Conservation (phyloP, 2,113 vertebrate species). For the Lethenteron camtschaticum region DNA sequence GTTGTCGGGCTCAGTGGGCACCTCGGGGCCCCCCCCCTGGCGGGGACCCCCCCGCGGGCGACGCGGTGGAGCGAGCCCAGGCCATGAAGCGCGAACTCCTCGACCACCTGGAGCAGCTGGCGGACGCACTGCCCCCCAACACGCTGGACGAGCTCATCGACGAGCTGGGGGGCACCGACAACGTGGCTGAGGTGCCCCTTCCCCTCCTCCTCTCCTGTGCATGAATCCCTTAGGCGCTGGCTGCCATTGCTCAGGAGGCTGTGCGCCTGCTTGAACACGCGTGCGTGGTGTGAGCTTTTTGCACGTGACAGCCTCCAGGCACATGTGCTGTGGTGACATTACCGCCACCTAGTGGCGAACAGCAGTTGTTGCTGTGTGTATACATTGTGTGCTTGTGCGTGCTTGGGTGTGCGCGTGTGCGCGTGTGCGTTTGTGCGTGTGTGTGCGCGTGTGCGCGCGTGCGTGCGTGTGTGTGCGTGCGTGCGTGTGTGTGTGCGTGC, state of each 20-base stretch:
- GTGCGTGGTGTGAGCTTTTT: neutral
- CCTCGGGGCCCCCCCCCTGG: no score
- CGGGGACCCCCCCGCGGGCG: no score
- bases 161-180: conserved; percentile 82
- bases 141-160: conserved; percentile 91
- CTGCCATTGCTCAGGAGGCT: conserved; percentile 5
- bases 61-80: conserved; percentile 68
- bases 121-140: conserved; percentile 71
- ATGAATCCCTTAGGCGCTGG: no score
- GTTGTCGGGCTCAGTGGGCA: no score
- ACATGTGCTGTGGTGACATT: no score
- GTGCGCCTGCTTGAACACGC: neutral
- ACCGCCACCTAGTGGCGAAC: no score
- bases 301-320: neutral
- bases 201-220: conserved; percentile 1
- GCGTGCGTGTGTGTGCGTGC: no score
- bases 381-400: no score
- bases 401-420: no score
- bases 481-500: no score
- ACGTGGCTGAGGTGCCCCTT: conserved; percentile 60
- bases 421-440: neutral
- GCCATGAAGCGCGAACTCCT: conserved; percentile 77
- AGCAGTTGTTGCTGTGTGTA: no score
- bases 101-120: conserved; percentile 60
- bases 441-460: conserved; percentile 9